A percentile compares a stretch with the other conserved stretches of the same genome.
phyloP scores from a whole-genome alignment of 1,140 invertebrate genomes.

The Aphelinus atriplicis region DNA sequence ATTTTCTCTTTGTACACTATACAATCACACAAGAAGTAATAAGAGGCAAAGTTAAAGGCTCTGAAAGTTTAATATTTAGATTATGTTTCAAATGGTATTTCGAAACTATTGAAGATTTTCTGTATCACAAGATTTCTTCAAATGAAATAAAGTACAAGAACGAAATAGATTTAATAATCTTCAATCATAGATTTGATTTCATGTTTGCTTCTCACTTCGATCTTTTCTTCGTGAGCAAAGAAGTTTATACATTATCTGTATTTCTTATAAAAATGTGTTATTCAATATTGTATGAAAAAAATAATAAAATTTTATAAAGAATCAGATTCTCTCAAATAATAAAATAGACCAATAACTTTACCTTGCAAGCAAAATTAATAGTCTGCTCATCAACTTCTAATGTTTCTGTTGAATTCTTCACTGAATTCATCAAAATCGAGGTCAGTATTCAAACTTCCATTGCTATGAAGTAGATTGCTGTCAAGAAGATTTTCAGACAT shows the following conservation, averaged over 20 bases:
- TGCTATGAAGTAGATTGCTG: constrained; percentile 53
- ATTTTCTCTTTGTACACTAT: constrained; percentile 35
- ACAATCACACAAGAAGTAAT: constrained; percentile 26
- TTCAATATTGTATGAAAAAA: constrained; percentile 1
- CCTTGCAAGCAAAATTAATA: background rate
- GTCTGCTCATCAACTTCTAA: constrained; percentile 50
- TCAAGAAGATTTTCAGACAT: constrained; percentile 60
- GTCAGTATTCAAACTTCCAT: constrained; percentile 53
- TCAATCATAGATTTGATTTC: too few relatives aligned
- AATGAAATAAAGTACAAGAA: too few relatives aligned
- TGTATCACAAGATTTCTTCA: too few relatives aligned
- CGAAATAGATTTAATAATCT: too few relatives aligned
- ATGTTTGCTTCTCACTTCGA: too few relatives aligned
- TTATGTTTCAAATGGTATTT: too few relatives aligned
- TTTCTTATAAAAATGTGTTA: too few relatives aligned
- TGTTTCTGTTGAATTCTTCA: constrained; percentile 57
- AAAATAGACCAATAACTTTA: constrained; percentile 32
- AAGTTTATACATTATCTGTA: too few relatives aligned
- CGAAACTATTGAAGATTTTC: too few relatives aligned
- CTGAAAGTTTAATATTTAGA: too few relatives aligned
- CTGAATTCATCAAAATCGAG: constrained; percentile 56
- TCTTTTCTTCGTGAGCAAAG: too few relatives aligned
- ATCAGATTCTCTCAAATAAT: background rate
- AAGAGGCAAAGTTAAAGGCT: background rate
- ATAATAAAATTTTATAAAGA: background rate